phyloP scores from a whole-genome alignment of 2,113 vertebrate species.

The Cariama cristata region DNA sequence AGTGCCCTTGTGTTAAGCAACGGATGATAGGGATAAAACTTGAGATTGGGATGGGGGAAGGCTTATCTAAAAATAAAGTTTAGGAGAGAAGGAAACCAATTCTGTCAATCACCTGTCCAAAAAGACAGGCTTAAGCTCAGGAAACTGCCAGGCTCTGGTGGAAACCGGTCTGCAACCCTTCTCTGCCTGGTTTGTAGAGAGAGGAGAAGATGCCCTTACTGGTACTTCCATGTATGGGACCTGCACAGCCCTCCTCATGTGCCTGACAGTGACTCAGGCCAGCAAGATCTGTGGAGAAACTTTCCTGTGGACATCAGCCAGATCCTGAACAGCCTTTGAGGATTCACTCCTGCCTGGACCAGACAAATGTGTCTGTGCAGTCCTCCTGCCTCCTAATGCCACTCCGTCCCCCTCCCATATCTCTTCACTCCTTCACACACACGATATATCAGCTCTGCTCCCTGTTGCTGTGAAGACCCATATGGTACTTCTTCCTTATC shows the following conservation, averaged over 20 bases:
- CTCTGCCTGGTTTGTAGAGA: background rate
- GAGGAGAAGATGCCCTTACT: background rate
- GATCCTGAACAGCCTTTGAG: background rate
- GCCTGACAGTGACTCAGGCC: background rate
- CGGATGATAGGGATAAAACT: background rate
- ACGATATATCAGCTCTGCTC: background rate
- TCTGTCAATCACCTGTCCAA: background rate
- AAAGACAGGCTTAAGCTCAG: background rate
- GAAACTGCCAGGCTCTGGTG: background rate
- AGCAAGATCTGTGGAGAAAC: background rate
- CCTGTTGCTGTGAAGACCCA: background rate
- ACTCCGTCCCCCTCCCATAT: no score
- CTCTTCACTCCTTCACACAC: background rate
- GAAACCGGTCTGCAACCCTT: background rate
- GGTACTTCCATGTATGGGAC: background rate
- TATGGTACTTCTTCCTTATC: background rate
- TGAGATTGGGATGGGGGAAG: background rate
- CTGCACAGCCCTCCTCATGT: background rate
- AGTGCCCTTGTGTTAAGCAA: background rate
- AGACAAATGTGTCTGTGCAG: background rate
- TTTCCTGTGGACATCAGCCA: background rate
- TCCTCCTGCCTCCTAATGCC: background rate
- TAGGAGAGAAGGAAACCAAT: background rate
- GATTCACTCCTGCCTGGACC: background rate
- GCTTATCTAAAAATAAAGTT: background rate